Evolutionary conservation across 2,888 invertebrate species (phyloP), one percentile per base, ranked within the genome.

Genomic region (Oscheius sp.): DNA sequence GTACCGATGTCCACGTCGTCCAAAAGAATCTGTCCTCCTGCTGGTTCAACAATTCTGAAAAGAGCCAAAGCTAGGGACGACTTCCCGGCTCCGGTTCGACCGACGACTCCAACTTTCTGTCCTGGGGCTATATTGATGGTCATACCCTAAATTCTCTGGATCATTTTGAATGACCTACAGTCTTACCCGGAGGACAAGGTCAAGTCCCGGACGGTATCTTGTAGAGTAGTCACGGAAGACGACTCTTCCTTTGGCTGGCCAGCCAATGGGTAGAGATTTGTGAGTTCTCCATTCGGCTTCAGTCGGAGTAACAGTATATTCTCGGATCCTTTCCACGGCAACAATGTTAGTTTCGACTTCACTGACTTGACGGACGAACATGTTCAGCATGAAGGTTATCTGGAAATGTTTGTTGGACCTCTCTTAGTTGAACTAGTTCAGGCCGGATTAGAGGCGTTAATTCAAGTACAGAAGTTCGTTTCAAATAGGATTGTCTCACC

Each of bases 321-420:
- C 88, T 35, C 82, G 82, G 13, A 88, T 81, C 89, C 97, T 93
- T 90, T 97, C 97, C 0, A 97, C 96, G 2, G 96, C 95, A 0
- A 97, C 96, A 84, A 97, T 96, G 90, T 97, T 97, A 0, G 96
- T 96, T 91, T 98, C 97, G 51, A 97, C 94, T 89, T 97, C 97
- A 1, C 95, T 95, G 0, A 95, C 95, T 94, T 96, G 96, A 80
- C 96, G 92, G 33, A 98, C 96, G 85, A 97, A 91, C 95, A 96
- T 96, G 90, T 96, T 97, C 60, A 98, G 91, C 0, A 95, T 95
- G 92, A 96, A 95, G 0, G 97, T 97, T 75, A 95, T 94, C 94
- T 95, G 89, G 37, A 80, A 65, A 21, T 68, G 11, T 68, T 68
- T 7, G 13, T 32, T 10, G 29, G 13, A 50, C 13, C 2, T n/a